Base-by-base conservation (phyloP, 2,888 invertebrate species). In the Ennomos quercinarius region DNA sequence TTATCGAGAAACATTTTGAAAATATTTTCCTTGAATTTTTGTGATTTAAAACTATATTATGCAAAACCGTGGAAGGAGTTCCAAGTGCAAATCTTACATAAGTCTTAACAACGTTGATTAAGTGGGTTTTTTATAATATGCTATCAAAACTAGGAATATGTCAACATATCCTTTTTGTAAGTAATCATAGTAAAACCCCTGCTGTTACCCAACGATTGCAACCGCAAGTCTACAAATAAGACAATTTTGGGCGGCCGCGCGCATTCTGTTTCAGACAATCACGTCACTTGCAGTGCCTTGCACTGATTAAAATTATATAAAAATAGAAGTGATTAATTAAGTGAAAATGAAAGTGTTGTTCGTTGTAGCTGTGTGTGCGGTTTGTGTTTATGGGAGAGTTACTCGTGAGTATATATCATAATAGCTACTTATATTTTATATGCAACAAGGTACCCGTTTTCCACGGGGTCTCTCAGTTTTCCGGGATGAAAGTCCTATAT, bases 171-270 rank as follows among this genome's bases (percentile, higher is more conserved):
- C 47, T 48, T 34, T 38, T 48, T 38, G 13, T 43, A 27, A 59
- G 37, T 27, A 50, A 10, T 34, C 13, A 34, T 43, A 27, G 27
- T 27, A 44, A 48, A 52, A 42, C 47, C 67, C 74, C 75, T 67
- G 66, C 69, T 56, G 60, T 81, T 79, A 71, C 75, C 51, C 59
- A 78, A 80, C 47, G 42, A 10, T 27, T 56, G 51, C 42, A 47
- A 10, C 37, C 37, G 27, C 17, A n/a, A 51, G 69, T 74, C 77
- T 90, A 91, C 91, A 91, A 90, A 91, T 89, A 90, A 79, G 80
- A 77, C 74, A 70, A 74, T 73, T 74, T 83, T 83, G 76, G 85
- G 81, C 84, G 80, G 74, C 66, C 61, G 78, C 80, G 84, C 80
- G 77, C 91, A 91, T 78, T 91, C 81, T 70, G 73, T 67, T 64